phyloP scores from a whole-genome alignment of 2,797 vertebrate species.

The Champsocephalus esox region DNA sequence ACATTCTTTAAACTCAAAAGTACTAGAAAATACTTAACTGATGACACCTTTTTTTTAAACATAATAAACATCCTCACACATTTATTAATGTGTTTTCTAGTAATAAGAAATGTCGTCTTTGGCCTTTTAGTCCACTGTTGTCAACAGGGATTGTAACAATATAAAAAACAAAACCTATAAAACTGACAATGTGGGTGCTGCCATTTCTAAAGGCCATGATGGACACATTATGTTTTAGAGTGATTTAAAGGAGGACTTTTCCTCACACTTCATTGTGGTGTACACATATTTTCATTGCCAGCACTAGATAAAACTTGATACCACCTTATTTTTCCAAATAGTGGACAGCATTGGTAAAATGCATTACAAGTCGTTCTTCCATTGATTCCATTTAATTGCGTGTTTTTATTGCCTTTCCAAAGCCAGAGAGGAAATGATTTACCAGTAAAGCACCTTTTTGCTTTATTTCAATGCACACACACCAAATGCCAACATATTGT shows the following conservation, averaged over 20 bases:
- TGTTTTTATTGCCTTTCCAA: background rate
- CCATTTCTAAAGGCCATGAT: conserved; percentile 45
- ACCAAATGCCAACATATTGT: conserved; percentile 41
- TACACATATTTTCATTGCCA: background rate
- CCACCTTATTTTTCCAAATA: conserved; percentile 2
- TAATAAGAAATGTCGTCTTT: conserved; percentile 61
- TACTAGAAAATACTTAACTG: conserved; percentile 20
- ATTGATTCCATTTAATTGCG: conserved; percentile 9
- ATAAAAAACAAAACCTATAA: conserved; percentile 38
- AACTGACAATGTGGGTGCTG: conserved; percentile 24
- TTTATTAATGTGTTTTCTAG: conserved; percentile 20
- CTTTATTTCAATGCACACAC: conserved; percentile 16
- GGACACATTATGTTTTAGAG: conserved; percentile 21
- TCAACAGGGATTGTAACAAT: conserved; percentile 42
- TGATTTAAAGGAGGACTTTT: conserved; percentile 4
- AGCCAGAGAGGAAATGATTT: background rate
- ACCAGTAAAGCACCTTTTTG: background rate
- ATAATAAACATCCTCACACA: conserved; percentile 35
- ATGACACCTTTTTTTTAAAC: conserved; percentile 13
- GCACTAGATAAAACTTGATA: conserved; percentile 4
- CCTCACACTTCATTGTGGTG: background rate
- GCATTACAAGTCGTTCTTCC: background rate
- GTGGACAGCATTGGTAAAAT: conserved; percentile 1
- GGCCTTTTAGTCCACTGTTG: conserved; percentile 54
- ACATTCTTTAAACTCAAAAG: conserved; percentile 52